phyloP scores from a whole-genome alignment of 1,140 invertebrate species.

The Tetraneura akinire region DNA sequence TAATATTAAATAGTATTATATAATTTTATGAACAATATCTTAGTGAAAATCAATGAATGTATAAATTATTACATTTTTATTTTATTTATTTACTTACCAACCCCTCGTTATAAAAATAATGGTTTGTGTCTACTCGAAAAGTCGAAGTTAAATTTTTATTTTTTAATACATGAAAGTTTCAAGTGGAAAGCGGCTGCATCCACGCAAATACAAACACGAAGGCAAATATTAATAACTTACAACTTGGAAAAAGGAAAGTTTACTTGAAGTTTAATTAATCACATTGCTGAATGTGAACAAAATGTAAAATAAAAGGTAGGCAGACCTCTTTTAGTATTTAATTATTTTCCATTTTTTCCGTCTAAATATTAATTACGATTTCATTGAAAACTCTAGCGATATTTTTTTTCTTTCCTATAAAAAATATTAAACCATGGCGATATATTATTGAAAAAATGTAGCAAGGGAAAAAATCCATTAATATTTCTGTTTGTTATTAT shows the following conservation, averaged over 20 bases:
- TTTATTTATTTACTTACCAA: slow-evolving; percentile 13
- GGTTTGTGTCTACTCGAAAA: slow-evolving; percentile 38
- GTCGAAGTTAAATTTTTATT: slow-evolving; percentile 19
- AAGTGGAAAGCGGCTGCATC: slow-evolving; percentile 35
- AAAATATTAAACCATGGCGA: slow-evolving; percentile 21
- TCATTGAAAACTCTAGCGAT: slow-evolving; percentile 11
- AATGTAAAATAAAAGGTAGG: slow-evolving; percentile 17
- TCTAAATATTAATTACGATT: slow-evolving; percentile 48
- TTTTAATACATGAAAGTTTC: slow-evolving; percentile 31
- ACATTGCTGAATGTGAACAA: slow-evolving; percentile 38
- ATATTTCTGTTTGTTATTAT: slow-evolving; percentile 42
- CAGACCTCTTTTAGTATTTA: slow-evolving; percentile 38
- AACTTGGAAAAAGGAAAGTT: slow-evolving; percentile 33
- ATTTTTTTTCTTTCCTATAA: background rate
- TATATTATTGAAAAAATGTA: slow-evolving; percentile 24
- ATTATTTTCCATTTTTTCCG: slow-evolving; percentile 42
- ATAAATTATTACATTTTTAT: background rate
- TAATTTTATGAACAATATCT: background rate
- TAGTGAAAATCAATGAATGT: background rate
- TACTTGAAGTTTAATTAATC: slow-evolving; percentile 47
- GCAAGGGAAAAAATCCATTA: slow-evolving; percentile 38
- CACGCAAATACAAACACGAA: slow-evolving; percentile 40
- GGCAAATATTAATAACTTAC: slow-evolving; percentile 48
- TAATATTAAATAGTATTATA: too few species aligned
- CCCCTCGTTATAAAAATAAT: slow-evolving; percentile 43